These are phyloP conservation scores for Takifugu flavidus DNA, from an alignment of 2,113 vertebrate species.

Conservation along the genomic window DNA sequence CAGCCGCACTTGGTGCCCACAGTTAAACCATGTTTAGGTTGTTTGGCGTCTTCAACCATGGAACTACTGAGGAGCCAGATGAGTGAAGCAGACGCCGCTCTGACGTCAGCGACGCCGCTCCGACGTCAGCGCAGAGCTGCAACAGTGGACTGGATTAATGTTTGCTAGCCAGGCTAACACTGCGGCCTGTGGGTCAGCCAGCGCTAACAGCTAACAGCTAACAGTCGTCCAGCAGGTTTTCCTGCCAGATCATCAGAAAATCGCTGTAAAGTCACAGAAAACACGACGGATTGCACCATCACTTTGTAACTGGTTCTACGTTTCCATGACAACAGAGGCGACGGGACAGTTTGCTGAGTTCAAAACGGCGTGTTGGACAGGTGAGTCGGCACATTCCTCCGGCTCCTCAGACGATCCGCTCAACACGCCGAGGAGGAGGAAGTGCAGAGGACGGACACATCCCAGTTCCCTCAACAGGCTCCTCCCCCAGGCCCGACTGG, in stretches of 20 bases:
- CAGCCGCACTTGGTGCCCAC: neutral
- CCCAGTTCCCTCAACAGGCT: constrained; percentile 38
- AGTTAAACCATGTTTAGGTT: too few species aligned
- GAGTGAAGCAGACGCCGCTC: too few species aligned
- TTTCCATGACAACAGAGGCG: constrained; percentile 26
- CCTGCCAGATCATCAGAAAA: constrained; percentile 23
- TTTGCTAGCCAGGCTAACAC: too few species aligned
- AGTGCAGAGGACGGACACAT: constrained; percentile 66
- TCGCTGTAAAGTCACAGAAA: constrained; percentile 29
- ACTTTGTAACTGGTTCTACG: constrained; percentile 8
- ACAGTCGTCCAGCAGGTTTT: constrained; percentile 48
- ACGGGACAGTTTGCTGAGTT: constrained; percentile 11
- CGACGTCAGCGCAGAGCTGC: too few species aligned
- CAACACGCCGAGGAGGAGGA: constrained; percentile 20
- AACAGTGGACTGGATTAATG: too few species aligned
- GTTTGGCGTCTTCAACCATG: too few species aligned
- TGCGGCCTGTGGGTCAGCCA: too few species aligned
- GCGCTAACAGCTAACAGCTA: constrained; percentile 21
- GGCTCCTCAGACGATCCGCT: constrained; percentile 13
- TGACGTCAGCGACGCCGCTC: too few species aligned
- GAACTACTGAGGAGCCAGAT: too few species aligned
- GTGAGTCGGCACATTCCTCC: constrained; percentile 2
- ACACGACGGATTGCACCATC: constrained; percentile 24
- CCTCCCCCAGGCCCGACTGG: constrained; percentile 6
- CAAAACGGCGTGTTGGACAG: constrained; percentile 2